Evolutionary conservation across 2,888 invertebrate species (phyloP), one percentile per base, ranked within the genome.

Genomic region (Bedellia somnulentella): DNA sequence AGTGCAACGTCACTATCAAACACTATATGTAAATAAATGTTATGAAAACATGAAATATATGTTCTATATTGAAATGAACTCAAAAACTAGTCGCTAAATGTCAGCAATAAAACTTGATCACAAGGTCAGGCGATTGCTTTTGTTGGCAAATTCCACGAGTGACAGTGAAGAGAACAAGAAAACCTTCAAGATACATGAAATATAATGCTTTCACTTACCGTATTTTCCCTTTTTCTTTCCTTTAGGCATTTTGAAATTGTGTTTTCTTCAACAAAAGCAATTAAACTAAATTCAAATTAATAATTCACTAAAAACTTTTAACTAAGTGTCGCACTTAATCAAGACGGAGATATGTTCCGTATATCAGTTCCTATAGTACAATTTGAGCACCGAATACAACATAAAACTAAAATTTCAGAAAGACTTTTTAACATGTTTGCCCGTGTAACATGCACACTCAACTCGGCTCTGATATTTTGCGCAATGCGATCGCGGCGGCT

Each of bases 261-360:
- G 45, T 45, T 42, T 38, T 24, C 4, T n/a, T 10, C 10, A 9
- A 26, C 12, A 10, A 40, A 49, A 51, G 39, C 48, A 22, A 27
- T 14, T 29, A 45, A 42, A 76, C 71, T 73, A 55, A 59, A 70
- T 66, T 77, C 78, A 70, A 73, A 59, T 64, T 63, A 67, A 75
- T 76, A 79, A 80, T 66, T 68, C 68, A 70, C 73, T 73, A 73
- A 45, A 12, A 5, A 12, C 25, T 8, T 25, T 24, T 61, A 54
- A 47, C 71, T 73, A 73, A 43, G 46, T 48, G 57, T 62, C 53
- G 51, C 70, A 68, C 73, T 64, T 76, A 80, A 87, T 87, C 87
- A 87, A 84, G 86, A 87, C 63, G 85, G 85, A 78, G 83, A 81
- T 85, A 81, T 82, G 82, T 85, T 85, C 58, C 78, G 71, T 81